These are phyloP conservation scores for Mellilla xanthometata DNA, from an alignment of 2,888 invertebrate genomes.

Conservation along the genomic window DNA sequence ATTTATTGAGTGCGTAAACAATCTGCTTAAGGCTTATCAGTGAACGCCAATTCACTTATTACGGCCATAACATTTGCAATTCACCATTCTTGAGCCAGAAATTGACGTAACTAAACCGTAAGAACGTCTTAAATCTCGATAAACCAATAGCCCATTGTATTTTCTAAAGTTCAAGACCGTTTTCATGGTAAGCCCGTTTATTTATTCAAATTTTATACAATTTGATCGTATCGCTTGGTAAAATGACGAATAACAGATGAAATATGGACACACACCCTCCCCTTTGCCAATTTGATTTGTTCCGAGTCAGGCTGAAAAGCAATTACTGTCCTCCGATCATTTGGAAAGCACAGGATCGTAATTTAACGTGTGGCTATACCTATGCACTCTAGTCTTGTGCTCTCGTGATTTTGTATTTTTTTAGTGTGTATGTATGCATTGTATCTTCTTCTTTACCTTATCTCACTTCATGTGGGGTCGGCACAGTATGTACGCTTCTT, in stretches of 20 bases:
- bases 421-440: too few species aligned
- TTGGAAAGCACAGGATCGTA: slow-evolving; percentile 61
- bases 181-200: slow-evolving; percentile 22
- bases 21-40: slow-evolving; percentile 28
- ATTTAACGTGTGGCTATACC: slow-evolving; percentile 37
- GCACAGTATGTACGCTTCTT: too few species aligned
- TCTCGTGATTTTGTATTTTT: too few species aligned
- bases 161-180: slow-evolving; percentile 21
- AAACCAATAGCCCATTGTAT: slow-evolving; percentile 19
- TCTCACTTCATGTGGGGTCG: too few species aligned
- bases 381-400: too few species aligned
- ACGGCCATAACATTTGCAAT: background rate
- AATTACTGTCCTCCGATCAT: slow-evolving; percentile 72
- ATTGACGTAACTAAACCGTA: slow-evolving; percentile 10
- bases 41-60: background rate
- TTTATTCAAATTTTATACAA: slow-evolving; percentile 34
- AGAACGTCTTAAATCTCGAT: slow-evolving; percentile 15
- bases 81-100: background rate
- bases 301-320: slow-evolving; percentile 56
- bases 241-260: slow-evolving; percentile 26
- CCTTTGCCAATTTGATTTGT: slow-evolving; percentile 57
- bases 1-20: too few species aligned
- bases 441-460: too few species aligned
- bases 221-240: slow-evolving; percentile 28
- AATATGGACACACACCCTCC: slow-evolving; percentile 28